Evolutionary conservation across 1,140 invertebrate species (phyloP).

Genomic region (Tetramorium simillimum): DNA sequence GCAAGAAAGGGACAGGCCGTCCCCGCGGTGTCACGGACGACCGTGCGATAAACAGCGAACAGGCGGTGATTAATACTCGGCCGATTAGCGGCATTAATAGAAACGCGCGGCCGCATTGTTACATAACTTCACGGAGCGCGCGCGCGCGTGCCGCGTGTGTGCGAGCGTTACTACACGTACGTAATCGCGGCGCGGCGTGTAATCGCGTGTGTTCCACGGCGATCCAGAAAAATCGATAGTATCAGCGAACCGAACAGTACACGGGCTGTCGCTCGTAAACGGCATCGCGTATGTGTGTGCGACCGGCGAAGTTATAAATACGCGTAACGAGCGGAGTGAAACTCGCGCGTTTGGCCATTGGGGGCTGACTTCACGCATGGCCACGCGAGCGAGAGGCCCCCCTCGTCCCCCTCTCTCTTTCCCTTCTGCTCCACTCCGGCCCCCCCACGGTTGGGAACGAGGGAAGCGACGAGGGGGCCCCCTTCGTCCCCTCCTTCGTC

Average conservation of each 20-base stretch:
- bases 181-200: neutral
- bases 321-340: slow-evolving; percentile 48
- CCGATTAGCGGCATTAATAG: slow-evolving; percentile 48
- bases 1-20: neutral
- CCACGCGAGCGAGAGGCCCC: neutral
- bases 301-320: slow-evolving; percentile 50
- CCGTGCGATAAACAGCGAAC: neutral
- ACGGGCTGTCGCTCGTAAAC: neutral
- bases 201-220: slow-evolving; percentile 8
- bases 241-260: neutral
- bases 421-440: neutral
- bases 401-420: neutral
- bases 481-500: neutral
- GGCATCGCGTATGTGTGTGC: neutral
- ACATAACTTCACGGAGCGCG: slow-evolving; percentile 6
- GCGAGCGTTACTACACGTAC: neutral
- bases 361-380: slow-evolving; percentile 22
- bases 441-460: neutral
- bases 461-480: neutral
- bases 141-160: no score
- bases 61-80: slow-evolving; percentile 42
- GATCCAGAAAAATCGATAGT: slow-evolving; percentile 50
- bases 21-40: neutral
- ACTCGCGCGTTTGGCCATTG: slow-evolving; percentile 44
- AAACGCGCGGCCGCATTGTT: slow-evolving; percentile 27